Percentiles rank a stretch among this genome's conserved stretches.
These are phyloP conservation scores for Nylanderia fulva DNA, from an alignment of 1,140 invertebrate genomes.

Conservation along the genomic window DNA sequence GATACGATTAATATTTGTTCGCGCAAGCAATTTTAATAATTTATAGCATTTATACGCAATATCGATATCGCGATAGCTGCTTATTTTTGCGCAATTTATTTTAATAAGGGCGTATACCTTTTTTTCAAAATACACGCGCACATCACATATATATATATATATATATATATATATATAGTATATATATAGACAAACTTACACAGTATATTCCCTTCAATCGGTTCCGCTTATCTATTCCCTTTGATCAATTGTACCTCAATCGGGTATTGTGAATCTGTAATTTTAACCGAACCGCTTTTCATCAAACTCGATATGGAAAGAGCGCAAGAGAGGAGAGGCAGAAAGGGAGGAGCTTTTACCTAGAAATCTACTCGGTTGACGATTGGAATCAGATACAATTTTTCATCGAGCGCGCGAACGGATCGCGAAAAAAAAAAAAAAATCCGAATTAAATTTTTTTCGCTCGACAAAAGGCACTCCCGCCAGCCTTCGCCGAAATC, in stretches of 20 bases:
- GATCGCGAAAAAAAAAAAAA: too few species aligned
- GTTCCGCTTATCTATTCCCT: conserved; percentile 33
- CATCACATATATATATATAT: too few species aligned
- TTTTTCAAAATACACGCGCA: not conserved
- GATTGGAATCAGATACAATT: conserved; percentile 48
- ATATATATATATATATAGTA: too few species aligned
- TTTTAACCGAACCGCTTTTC: conserved; percentile 38
- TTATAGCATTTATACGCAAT: not conserved
- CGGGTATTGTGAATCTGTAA: conserved; percentile 48
- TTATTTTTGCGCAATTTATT: not conserved
- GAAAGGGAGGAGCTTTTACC: conserved; percentile 5
- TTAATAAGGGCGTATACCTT: conserved; percentile 8
- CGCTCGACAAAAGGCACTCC: conserved; percentile 26
- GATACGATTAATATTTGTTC: not conserved
- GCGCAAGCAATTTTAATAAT: not conserved
- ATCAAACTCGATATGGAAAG: conserved; percentile 27
- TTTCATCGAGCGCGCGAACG: conserved; percentile 6
- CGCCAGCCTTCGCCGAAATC: not conserved
- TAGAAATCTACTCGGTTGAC: too few species aligned
- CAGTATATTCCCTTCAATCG: conserved; percentile 9
- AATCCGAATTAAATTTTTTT: conserved; percentile 47
- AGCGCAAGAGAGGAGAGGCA: too few species aligned
- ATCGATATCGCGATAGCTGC: not conserved
- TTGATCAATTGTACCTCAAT: conserved; percentile 48
- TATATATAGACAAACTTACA: not conserved